Evolutionary conservation across 2,888 invertebrate species (phyloP).

Genomic region (Latheticus oryzae): DNA sequence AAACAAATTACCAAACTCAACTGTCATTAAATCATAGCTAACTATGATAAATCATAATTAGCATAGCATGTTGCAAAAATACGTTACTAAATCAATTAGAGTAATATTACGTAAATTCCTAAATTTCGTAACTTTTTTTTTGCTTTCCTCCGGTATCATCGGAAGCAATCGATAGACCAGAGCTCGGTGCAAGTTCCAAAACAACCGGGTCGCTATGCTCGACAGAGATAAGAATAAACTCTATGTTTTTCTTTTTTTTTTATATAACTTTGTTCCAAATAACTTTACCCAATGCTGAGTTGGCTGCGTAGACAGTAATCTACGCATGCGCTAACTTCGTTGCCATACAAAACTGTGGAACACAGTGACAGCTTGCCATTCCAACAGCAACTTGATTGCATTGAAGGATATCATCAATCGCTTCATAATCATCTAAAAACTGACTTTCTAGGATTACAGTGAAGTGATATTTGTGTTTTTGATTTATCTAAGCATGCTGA

Average conservation of each 20-base stretch:
- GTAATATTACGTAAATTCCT: constrained; percentile 17
- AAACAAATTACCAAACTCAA: too few relatives aligned
- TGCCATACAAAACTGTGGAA: constrained; percentile 44
- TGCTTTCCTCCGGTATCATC: constrained; percentile 14
- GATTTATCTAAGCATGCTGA: constrained; percentile 40
- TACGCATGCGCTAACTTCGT: constrained; percentile 36
- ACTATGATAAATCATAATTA: too few relatives aligned
- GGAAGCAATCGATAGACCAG: constrained; percentile 30
- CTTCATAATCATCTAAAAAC: constrained; percentile 9
- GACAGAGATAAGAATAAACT: constrained; percentile 34
- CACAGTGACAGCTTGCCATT: constrained; percentile 38
- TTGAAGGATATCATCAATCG: too few relatives aligned
- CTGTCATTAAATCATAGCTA: too few relatives aligned
- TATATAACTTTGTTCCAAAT: constrained; percentile 29
- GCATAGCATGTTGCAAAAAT: too few relatives aligned
- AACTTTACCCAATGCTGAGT: constrained; percentile 42
- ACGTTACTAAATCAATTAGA: too few relatives aligned
- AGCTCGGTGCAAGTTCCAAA: constrained; percentile 18
- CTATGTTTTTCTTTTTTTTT: constrained; percentile 30
- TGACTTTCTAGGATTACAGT: constrained; percentile 48
- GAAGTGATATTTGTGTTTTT: constrained; percentile 52
- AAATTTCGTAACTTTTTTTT: constrained; percentile 15
- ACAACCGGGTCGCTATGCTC: constrained; percentile 24
- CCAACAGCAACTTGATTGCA: constrained; percentile 42
- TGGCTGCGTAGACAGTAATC: constrained; percentile 37